phyloP scores from a whole-genome alignment of 2,797 vertebrate genomes.

The Okamejei kenojei region DNA sequence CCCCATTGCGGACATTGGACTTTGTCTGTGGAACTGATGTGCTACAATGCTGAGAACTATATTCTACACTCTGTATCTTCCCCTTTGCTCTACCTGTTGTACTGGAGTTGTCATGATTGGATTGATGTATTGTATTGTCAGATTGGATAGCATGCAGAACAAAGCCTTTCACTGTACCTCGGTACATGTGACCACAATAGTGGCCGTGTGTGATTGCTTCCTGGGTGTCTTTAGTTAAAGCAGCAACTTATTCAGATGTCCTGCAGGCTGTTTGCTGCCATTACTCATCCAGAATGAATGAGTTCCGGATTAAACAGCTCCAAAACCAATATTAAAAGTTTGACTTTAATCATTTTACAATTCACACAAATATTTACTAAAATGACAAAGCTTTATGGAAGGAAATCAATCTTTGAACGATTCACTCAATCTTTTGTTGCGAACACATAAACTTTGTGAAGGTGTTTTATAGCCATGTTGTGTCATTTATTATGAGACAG shows the following conservation, averaged over 20 bases:
- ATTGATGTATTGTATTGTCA: no score
- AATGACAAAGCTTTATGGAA: neutral
- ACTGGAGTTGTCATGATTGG: no score
- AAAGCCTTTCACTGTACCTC: no score
- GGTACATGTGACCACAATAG: no score
- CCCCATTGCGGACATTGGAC: no score
- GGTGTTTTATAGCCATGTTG: neutral
- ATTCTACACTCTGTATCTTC: no score
- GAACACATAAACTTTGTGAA: neutral
- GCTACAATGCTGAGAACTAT: no score
- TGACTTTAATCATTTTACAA: neutral
- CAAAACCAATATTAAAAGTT: neutral
- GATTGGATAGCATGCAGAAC: no score
- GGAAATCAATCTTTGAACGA: neutral
- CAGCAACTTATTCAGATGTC: neutral
- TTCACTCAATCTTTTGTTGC: slow-evolving; percentile 13
- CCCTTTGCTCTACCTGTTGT: no score
- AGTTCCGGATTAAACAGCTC: neutral
- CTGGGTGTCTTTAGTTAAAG: neutral
- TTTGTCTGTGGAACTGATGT: no score
- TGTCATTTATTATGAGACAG: neutral
- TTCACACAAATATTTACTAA: neutral
- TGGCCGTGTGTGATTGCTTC: neutral
- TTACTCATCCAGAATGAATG: neutral
- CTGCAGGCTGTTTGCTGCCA: neutral